A percentile compares a stretch with the other conserved stretches of the same genome.
phyloP scores from a whole-genome alignment of 2,797 vertebrate species.

The Florisuga fusca region DNA sequence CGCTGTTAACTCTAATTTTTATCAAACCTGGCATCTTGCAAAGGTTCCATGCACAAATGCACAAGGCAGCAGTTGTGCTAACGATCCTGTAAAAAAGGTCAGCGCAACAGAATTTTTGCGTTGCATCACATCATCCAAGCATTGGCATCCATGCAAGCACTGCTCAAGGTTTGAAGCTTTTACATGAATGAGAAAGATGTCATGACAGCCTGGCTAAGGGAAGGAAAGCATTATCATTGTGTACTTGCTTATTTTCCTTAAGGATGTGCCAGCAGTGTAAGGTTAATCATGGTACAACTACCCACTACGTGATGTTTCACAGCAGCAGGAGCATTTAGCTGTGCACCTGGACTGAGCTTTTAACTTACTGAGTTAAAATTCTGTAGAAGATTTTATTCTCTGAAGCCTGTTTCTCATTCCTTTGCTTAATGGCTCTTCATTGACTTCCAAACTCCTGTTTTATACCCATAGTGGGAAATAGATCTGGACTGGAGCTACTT shows the following conservation, averaged over 20 bases:
- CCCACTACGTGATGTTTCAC: fast-evolving
- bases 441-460: background rate
- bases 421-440: fast-evolving
- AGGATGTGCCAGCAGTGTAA: background rate
- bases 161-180: background rate
- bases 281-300: background rate
- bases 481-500: background rate
- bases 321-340: background rate
- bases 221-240: background rate
- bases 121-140: fast-evolving
- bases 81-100: fast-evolving
- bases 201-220: fast-evolving
- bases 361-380: background rate
- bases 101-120: background rate
- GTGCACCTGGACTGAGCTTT: background rate
- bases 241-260: background rate
- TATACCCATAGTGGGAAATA: background rate
- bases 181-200: fast-evolving
- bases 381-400: background rate
- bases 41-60: background rate
- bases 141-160: background rate
- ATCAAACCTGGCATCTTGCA: background rate
- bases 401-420: background rate
- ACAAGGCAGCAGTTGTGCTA: background rate
- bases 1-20: background rate